Conservation (phyloP, 2,113 vertebrate genomes). For the Forbesichthys agassizii region DNA sequence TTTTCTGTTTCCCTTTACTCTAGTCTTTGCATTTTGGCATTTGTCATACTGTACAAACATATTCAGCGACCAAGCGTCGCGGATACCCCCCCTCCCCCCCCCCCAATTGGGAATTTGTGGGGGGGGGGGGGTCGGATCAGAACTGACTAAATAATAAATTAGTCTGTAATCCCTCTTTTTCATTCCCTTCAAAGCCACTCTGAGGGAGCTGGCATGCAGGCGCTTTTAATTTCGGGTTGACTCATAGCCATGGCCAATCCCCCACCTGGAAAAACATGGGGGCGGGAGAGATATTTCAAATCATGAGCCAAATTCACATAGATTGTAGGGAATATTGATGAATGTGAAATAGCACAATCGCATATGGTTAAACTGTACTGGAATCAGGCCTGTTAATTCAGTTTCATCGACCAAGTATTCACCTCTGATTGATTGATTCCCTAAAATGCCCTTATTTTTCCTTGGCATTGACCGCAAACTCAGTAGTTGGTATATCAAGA, state of each 20-base stretch:
- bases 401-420: slow-evolving; percentile 30
- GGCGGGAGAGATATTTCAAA: slow-evolving; percentile 13
- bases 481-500: slow-evolving; percentile 27
- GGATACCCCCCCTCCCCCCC: too few relatives aligned
- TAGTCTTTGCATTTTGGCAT: too few relatives aligned
- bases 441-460: slow-evolving; percentile 13
- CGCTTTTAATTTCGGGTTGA: slow-evolving; percentile 46
- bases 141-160: neutral
- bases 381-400: slow-evolving; percentile 17
- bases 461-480: slow-evolving; percentile 12
- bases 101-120: too few relatives aligned
- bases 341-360: slow-evolving; percentile 25
- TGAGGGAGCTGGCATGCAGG: slow-evolving; percentile 47
- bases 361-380: slow-evolving; percentile 4
- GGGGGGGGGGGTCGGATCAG: too few relatives aligned
- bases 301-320: slow-evolving; percentile 15
- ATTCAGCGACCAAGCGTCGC: too few relatives aligned
- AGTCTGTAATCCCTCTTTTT: slow-evolving; percentile 16
- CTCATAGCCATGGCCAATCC: slow-evolving; percentile 38
- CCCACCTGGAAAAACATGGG: slow-evolving; percentile 53
- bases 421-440: slow-evolving; percentile 11
- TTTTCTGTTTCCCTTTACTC: too few relatives aligned
- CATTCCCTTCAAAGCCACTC: slow-evolving; percentile 29
- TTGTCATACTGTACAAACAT: too few relatives aligned
- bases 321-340: slow-evolving; percentile 26